Conservation (phyloP, 35 echinoderm and acorn worm species). For the Lytechinus variegatus region DNA sequence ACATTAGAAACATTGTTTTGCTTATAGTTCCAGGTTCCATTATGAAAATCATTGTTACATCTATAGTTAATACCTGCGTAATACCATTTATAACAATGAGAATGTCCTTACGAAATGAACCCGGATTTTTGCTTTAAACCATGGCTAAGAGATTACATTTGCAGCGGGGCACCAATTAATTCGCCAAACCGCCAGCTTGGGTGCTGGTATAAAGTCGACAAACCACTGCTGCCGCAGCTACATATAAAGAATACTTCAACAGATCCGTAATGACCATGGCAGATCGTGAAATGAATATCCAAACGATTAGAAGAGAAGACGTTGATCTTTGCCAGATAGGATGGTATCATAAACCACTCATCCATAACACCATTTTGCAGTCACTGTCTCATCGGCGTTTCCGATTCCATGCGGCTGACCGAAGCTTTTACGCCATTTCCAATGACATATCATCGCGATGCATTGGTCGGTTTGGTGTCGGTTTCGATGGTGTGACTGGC, state of each 20-base stretch:
- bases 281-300: neutral
- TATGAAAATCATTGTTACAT: no score
- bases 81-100: no score
- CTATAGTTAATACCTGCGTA: no score
- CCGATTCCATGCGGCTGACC: no score
- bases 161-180: neutral
- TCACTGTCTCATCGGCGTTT: no score
- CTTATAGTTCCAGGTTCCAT: no score
- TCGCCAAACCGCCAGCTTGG: neutral
- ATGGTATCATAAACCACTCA: neutral
- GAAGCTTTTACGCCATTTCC: no score
- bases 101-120: neutral
- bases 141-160: slow-evolving; percentile 19
- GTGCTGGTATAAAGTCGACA: neutral
- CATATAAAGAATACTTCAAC: neutral
- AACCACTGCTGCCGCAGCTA: neutral
- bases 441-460: no score
- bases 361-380: neutral
- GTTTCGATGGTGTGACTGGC: no score
- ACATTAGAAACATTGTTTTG: no score
- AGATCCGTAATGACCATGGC: neutral
- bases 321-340: neutral
- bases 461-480: no score
- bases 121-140: neutral
- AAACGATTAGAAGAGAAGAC: neutral